Conservation (phyloP, 2,797 vertebrate species). For the Rhadinocentrus ornatus region DNA sequence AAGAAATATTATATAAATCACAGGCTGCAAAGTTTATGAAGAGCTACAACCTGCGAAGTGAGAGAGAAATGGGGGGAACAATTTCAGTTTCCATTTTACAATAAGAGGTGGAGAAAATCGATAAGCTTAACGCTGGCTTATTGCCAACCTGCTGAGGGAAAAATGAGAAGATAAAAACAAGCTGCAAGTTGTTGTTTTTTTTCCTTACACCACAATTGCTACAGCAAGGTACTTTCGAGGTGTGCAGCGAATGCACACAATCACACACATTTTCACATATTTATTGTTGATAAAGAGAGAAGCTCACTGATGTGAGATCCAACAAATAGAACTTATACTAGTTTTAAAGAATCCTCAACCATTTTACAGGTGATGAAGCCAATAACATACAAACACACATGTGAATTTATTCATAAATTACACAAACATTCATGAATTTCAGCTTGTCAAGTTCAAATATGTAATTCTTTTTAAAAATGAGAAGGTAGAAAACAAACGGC, state of each 20-base stretch:
- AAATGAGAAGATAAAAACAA: conserved; percentile 72
- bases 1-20: conserved; percentile 65
- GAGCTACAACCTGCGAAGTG: conserved; percentile 64
- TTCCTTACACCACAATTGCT: conserved; percentile 38
- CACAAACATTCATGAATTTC: neutral
- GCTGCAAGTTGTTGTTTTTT: conserved; percentile 54
- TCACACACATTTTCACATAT: conserved; percentile 17
- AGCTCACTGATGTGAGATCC: conserved; percentile 22
- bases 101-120: conserved; percentile 71
- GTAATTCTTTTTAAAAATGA: neutral
- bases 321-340: conserved; percentile 27
- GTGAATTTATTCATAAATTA: neutral
- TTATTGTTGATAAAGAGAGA: conserved; percentile 16
- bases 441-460: neutral
- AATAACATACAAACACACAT: neutral
- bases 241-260: conserved; percentile 11
- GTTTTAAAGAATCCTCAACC: conserved; percentile 32
- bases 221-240: conserved; percentile 26
- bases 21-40: conserved; percentile 66
- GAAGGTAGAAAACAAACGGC: neutral
- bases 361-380: conserved; percentile 5
- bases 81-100: conserved; percentile 80
- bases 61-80: conserved; percentile 31
- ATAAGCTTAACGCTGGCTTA: conserved; percentile 72
- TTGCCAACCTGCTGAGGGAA: conserved; percentile 70